These are phyloP conservation scores for Drosophila jambulina DNA, from an alignment of 1,140 invertebrate species.

Conservation along the genomic window DNA sequence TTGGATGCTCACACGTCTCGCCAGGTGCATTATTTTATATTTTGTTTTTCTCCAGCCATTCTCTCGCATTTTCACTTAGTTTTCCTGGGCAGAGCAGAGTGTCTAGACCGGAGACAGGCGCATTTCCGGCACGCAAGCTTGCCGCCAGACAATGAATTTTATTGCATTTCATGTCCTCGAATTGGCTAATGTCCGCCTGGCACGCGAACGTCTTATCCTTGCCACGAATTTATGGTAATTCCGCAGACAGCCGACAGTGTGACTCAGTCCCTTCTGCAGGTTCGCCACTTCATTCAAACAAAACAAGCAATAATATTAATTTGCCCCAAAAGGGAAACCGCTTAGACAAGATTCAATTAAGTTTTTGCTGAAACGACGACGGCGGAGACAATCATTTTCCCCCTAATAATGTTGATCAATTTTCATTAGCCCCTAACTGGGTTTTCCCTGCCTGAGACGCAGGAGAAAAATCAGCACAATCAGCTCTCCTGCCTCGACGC, in stretches of 20 bases:
- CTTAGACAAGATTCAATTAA: slow-evolving; percentile 46
- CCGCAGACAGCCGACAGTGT: slow-evolving; percentile 13
- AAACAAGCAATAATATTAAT: slow-evolving; percentile 58
- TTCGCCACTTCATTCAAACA: slow-evolving; percentile 45
- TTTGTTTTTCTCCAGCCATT: slow-evolving; percentile 13
- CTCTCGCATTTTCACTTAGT: slow-evolving; percentile 44
- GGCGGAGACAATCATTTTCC: slow-evolving; percentile 47
- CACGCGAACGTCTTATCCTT: slow-evolving; percentile 39
- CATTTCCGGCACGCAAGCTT: slow-evolving; percentile 72
- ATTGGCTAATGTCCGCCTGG: slow-evolving; percentile 37
- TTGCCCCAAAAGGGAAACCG: slow-evolving; percentile 44
- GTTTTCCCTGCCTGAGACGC: neutral
- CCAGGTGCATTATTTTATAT: slow-evolving; percentile 33
- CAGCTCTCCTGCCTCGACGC: slow-evolving; percentile 7
- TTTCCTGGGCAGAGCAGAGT: slow-evolving; percentile 26
- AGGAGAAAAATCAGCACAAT: slow-evolving; percentile 24
- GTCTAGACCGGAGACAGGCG: slow-evolving; percentile 69
- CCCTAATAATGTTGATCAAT: slow-evolving; percentile 58
- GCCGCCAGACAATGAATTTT: slow-evolving; percentile 61
- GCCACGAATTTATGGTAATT: slow-evolving; percentile 49
- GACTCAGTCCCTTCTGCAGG: slow-evolving; percentile 14
- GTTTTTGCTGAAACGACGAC: slow-evolving; percentile 4
- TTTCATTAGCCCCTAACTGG: slow-evolving; percentile 55
- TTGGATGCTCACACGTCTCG: slow-evolving; percentile 33
- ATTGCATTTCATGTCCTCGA: slow-evolving; percentile 58